Conservation (phyloP, 2,888 invertebrate species). For the Trichogramma evanescens region DNA sequence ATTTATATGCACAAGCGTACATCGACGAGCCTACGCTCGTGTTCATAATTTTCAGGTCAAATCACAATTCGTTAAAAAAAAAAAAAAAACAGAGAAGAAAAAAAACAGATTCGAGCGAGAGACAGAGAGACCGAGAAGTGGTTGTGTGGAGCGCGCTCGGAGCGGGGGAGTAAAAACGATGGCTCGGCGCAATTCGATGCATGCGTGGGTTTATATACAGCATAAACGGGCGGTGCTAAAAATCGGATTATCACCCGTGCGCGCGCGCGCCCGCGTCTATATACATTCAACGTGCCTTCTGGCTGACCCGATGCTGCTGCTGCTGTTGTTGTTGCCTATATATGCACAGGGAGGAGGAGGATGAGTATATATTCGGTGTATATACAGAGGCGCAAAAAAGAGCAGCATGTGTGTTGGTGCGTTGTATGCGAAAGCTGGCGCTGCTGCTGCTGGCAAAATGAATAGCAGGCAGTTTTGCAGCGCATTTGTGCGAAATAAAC, state of each 20-base stretch:
- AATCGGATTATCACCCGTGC: slow-evolving; percentile 24
- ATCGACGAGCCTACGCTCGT: too few species aligned
- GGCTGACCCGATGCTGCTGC: too few species aligned
- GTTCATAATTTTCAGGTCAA: slow-evolving; percentile 17
- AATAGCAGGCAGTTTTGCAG: slow-evolving; percentile 48
- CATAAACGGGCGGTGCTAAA: slow-evolving; percentile 12
- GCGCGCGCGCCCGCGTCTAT: slow-evolving; percentile 17
- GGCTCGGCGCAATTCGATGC: slow-evolving; percentile 14
- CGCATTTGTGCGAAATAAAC: slow-evolving; percentile 47
- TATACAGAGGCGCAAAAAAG: too few species aligned
- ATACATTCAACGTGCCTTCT: too few species aligned
- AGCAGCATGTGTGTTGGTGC: too few species aligned
- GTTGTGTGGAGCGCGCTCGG: too few species aligned
- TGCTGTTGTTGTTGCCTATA: too few species aligned
- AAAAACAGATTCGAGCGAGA: too few species aligned
- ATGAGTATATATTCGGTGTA: not conserved
- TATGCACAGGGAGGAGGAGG: not conserved
- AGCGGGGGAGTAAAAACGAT: slow-evolving; percentile 10
- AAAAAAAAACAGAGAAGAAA: slow-evolving; percentile 2
- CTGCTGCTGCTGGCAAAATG: slow-evolving; percentile 37
- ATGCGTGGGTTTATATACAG: not conserved
- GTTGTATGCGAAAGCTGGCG: not conserved
- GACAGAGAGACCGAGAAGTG: too few species aligned
- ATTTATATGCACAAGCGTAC: too few species aligned
- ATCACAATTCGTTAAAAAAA: slow-evolving; percentile 5